Percentiles rank a stretch among this genome's conserved stretches.
Conservation (phyloP, 1,140 invertebrate genomes). For the Drosophila paulistorum region DNA sequence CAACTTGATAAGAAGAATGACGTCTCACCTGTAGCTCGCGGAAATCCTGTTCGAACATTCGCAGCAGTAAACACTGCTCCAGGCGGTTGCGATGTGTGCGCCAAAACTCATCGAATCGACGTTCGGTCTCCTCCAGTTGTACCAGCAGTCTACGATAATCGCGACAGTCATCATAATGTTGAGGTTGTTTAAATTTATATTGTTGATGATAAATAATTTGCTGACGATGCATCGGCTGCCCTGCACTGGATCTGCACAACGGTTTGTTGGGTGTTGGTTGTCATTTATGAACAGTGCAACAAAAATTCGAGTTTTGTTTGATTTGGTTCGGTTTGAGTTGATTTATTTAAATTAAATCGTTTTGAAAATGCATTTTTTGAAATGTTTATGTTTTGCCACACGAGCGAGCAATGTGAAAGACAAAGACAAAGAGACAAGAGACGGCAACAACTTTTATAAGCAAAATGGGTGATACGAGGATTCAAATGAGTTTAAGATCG, state of each 20-base stretch:
- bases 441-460: slow-evolving; percentile 58
- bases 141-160: slow-evolving; percentile 89
- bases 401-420: slow-evolving; percentile 43
- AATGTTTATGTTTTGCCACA: slow-evolving; percentile 32
- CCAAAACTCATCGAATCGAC: slow-evolving; percentile 97
- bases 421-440: slow-evolving; percentile 48
- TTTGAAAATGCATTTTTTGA: slow-evolving; percentile 43
- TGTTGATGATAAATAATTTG: slow-evolving; percentile 79
- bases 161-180: slow-evolving; percentile 80
- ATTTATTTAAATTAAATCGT: slow-evolving; percentile 21
- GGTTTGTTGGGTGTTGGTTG: slow-evolving; percentile 34
- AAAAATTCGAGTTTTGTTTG: slow-evolving; percentile 34
- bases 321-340: slow-evolving; percentile 22
- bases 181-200: slow-evolving; percentile 76
- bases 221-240: slow-evolving; percentile 67
- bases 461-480: slow-evolving; percentile 42
- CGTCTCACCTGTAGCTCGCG: slow-evolving; percentile 88
- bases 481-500: slow-evolving; percentile 28
- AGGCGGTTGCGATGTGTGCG: slow-evolving; percentile 93
- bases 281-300: slow-evolving; percentile 40
- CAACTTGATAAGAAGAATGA: slow-evolving; percentile 35
- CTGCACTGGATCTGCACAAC: slow-evolving; percentile 75
- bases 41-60: slow-evolving; percentile 95
- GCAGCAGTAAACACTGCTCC: slow-evolving; percentile 93
- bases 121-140: slow-evolving; percentile 97